Evolutionary conservation across 1,140 invertebrate genomes (phyloP), one percentile per base, ranked within the genome.

Genomic region (Aphidius gifuensis): DNA sequence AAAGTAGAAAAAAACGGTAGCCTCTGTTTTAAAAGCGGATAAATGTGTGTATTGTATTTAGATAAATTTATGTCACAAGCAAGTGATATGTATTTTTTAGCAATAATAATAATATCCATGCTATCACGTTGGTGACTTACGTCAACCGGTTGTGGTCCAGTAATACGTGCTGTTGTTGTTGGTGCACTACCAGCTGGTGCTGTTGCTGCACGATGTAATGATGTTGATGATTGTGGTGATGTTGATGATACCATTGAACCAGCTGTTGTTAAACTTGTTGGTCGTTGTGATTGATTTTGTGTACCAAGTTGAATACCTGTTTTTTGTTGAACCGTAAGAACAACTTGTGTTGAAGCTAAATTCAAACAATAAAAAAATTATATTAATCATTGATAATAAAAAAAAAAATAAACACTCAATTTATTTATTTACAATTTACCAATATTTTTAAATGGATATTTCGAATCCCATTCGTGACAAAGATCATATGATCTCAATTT

Each of bases 81-180:
- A 55, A 45, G 43, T 57, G n/a, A 32, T 32, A 55, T 43, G 47
- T 11, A 23, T 53, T 38, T 40, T 43, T n/a, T 6, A 8, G 21
- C 16, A 39, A 21, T 48, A 23, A 43, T 32, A 32, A 32, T 32
- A 32, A 32, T 32, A 32, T 32, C 23, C 23, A 32, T 32, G 23
- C 23, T 32, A 32, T 32, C 23, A 32, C 23, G 23, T 32, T 23
- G 40, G 40, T 49, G 66, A 85, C 85, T 87, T 82, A 95, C 93
- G 83, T 94, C 91, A 70, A 94, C 93, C 64, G 93, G 93, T 69
- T 92, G 88, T 5, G 93, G 93, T 11, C 88, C 92, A 11, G 93
- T 96, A 66, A 96, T 94, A 43, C 85, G 83, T 32, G 23, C 4
- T 58, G 85, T 80, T 43, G 76, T 81, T 49, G 75, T 79, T 6